Evolutionary conservation across 2,888 invertebrate genomes (phyloP), one percentile per base, ranked within the genome.

Genomic region (Cybosia mesomella): DNA sequence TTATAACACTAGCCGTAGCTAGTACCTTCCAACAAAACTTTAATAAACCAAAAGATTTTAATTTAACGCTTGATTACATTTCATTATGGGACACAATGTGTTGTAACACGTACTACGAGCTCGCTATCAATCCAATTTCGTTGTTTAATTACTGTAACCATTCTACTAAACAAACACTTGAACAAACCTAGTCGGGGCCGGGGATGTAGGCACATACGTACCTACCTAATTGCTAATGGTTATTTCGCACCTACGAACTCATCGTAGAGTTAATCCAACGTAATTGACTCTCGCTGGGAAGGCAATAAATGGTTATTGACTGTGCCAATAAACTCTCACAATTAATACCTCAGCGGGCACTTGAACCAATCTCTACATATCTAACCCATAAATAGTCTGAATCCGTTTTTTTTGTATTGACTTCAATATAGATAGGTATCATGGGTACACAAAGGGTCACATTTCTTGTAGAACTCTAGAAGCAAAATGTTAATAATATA

Each of bases 271-370:
- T 92, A 92, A 92, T 92, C 88, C 85, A 81, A 83, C 85, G 85
- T 92, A 92, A 94, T 93, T 92, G 93, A 89, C 87, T 90, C 90
- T 91, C 88, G 89, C 90, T 89, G 91, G 82, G 91, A 91, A 84
- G 86, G 90, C 89, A 78, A 91, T 94, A 92, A 93, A 94, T 87
- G 80, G 83, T 87, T 92, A 93, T 94, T 93, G 92, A 88, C 87
- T 89, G 83, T 85, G 83, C 89, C 87, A 89, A 92, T 93, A 93
- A 93, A 93, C 81, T 84, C 83, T 77, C 75, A 85, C 89, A 92
- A 92, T 91, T 92, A 92, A 90, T 91, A 88, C 86, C 82, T 80
- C 73, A 71, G 66, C 71, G 69, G 69, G 71, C 58, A 74, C 71
- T 82, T 70, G 72, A 83, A 79, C 78, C 77, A 79, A 83, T 82